Evolutionary conservation across 2,888 invertebrate genomes (phyloP).

Genomic region (Timandra comae): DNA sequence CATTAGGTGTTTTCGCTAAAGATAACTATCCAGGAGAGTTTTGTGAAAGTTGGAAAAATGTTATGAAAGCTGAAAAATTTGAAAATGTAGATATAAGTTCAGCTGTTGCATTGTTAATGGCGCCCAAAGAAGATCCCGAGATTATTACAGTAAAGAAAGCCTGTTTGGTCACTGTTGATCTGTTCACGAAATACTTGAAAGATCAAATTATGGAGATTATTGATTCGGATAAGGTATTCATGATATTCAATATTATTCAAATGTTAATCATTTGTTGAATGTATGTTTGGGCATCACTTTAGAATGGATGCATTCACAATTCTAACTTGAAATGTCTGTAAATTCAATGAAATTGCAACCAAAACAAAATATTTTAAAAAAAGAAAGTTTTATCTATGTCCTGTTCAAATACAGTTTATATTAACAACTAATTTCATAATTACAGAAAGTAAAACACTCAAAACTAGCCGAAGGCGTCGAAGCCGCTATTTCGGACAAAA

Average conservation of each 20-base stretch:
- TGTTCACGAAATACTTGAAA: constrained; percentile 96
- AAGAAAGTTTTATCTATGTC: too few species aligned
- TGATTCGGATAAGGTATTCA: constrained; percentile 92
- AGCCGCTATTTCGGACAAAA: constrained; percentile 94
- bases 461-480: constrained; percentile 97
- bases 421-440: too few species aligned
- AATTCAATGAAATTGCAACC: too few species aligned
- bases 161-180: constrained; percentile 93
- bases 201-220: constrained; percentile 99
- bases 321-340: too few species aligned
- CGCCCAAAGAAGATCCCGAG: constrained; percentile 96
- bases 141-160: constrained; percentile 94
- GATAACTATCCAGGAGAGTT: constrained; percentile 96
- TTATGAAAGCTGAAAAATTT: constrained; percentile 86
- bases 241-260: too few species aligned
- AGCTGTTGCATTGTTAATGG: constrained; percentile 90
- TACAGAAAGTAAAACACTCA: constrained; percentile 95
- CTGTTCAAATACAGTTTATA: too few species aligned
- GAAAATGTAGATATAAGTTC: constrained; percentile 92
- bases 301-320: too few species aligned
- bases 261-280: too few species aligned
- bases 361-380: too few species aligned
- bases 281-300: too few species aligned
- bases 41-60: constrained; percentile 91
- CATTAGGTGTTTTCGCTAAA: constrained; percentile 92